A percentile compares a stretch with the other conserved stretches of the same genome.
Evolutionary conservation across 2,797 vertebrate species (phyloP).

Genomic region (Paramormyrops hopkinsi): DNA sequence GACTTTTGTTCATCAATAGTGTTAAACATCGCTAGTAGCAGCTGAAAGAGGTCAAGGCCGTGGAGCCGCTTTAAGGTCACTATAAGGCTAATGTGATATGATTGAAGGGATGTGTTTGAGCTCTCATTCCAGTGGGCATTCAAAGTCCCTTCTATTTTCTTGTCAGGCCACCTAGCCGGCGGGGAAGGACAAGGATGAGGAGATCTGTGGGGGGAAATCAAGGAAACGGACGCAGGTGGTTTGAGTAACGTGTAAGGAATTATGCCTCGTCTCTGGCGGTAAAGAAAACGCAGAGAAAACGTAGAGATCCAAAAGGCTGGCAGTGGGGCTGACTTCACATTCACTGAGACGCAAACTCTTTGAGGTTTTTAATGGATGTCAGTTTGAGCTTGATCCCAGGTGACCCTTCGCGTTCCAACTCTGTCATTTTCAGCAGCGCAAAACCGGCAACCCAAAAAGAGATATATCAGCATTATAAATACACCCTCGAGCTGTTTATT

Average conservation of each 20-base stretch:
- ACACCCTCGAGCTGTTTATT: background rate
- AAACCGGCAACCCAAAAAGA: background rate
- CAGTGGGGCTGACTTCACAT: background rate
- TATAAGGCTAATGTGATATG: conserved; percentile 5
- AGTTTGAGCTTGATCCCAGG: background rate
- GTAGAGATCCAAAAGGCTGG: background rate
- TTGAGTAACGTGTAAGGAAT: background rate
- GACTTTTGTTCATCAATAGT: background rate
- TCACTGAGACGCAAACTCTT: background rate
- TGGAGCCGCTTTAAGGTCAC: background rate
- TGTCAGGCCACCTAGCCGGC: background rate
- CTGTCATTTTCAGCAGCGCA: no score
- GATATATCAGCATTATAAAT: background rate
- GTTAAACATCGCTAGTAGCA: background rate
- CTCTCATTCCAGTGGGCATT: background rate
- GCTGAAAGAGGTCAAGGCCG: background rate
- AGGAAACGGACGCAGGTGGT: background rate
- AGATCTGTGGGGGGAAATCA: background rate
- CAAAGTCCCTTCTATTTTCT: background rate
- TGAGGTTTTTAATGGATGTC: background rate
- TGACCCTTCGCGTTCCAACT: background rate
- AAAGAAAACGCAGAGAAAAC: background rate
- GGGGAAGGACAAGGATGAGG: background rate
- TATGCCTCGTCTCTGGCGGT: background rate
- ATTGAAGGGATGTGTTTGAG: background rate